Evolutionary conservation across 2,113 vertebrate genomes (phyloP), one percentile per base, ranked within the genome.

Genomic region (Platysternon megacephalum): DNA sequence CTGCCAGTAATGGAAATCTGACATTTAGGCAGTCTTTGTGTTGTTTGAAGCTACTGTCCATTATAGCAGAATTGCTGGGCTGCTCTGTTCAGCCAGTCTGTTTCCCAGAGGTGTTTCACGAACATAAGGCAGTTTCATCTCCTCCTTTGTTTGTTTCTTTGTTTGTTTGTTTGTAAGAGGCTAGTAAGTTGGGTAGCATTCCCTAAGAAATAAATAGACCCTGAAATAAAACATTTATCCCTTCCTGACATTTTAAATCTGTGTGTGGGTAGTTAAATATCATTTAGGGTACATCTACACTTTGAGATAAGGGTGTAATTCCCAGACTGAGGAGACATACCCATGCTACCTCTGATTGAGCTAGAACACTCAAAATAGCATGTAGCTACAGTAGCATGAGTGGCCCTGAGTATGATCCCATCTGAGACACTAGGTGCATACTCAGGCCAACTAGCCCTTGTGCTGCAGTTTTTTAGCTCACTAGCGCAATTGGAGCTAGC

Each of bases 41-140:
- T 90, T 97, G 89, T 97, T 96, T 96, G 96, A 98, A 97, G 87
- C 91, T 94, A 74, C 86, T 92, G 85, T 88, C 95, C 96, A 95
- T 94, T 98, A 95, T 35, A 96, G 80, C 51, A 95, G 89, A 94
- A 96, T 96, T 94, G 82, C 82, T 91, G 16, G 93, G 91, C 16
- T 9, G 74, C 95, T 97, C 83, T 4, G 3, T 61, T 94, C 91
- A 95, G 65, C 79, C 89, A 74, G 91, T 95, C 89, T 87, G 49
- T 88, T 93, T 97, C 94, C 95, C 93, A 97, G 51, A 95, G 89
- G 88, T 96, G 90, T 95, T 97, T 94, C 95, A 91, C 90, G 89
- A 95, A 84, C 86, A 86, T 51, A 83, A 93, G 95, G 86, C 48
- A 39, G 56, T 97, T 97, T 90, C 29, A 96, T 89, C 74, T 55